Conservation (phyloP, 2,888 invertebrate species). For the Ophion ellenae region DNA sequence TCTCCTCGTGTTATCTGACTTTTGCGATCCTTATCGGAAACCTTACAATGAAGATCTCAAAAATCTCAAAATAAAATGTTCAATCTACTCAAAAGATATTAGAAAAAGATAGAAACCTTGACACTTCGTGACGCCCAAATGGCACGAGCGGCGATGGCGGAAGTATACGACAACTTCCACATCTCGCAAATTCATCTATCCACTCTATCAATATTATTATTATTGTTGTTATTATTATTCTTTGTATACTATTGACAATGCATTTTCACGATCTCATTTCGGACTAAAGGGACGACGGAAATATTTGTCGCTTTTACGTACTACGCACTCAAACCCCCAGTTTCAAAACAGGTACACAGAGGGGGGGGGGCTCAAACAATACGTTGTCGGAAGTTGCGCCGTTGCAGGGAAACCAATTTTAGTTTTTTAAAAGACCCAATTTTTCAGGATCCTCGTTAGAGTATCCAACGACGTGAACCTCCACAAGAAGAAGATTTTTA, state of each 20-base stretch:
- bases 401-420: not conserved
- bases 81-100: no score
- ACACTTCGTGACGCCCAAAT: slow-evolving; percentile 12
- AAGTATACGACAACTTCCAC: slow-evolving; percentile 39
- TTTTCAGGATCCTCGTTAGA: no score
- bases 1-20: no score
- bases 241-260: not conserved
- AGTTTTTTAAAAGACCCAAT: not conserved
- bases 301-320: slow-evolving; percentile 36
- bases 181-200: not conserved
- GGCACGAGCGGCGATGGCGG: slow-evolving; percentile 25
- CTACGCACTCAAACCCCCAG: slow-evolving; percentile 57
- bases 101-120: no score
- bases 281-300: not conserved
- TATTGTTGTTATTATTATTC: slow-evolving; percentile 4
- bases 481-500: no score
- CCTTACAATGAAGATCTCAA: no score
- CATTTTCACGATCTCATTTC: not conserved
- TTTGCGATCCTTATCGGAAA: no score
- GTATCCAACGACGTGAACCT: no score
- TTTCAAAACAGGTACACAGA: slow-evolving; percentile 65
- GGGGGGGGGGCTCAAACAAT: slow-evolving; percentile 47
- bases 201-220: not conserved
- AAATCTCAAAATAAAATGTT: no score
- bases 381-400: not conserved